These are phyloP conservation scores for Oreotrochilus melanogaster DNA, from an alignment of 2,113 vertebrate species.

Conservation along the genomic window DNA sequence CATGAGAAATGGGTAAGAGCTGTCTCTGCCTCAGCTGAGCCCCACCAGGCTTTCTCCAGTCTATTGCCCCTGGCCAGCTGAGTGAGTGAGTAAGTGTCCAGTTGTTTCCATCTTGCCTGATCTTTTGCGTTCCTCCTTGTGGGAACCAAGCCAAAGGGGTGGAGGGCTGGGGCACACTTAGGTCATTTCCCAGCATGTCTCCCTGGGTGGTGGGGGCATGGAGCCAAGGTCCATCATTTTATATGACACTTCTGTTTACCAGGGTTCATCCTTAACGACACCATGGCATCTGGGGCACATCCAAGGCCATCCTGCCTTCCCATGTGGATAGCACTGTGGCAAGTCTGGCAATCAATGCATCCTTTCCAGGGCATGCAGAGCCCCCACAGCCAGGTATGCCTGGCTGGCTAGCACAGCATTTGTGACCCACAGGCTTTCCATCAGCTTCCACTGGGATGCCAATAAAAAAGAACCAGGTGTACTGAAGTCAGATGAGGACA, in stretches of 20 bases:
- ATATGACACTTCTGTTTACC: background rate
- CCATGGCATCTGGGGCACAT: background rate
- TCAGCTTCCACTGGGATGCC: background rate
- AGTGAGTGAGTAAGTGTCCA: background rate
- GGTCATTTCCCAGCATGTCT: background rate
- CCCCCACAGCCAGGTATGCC: background rate
- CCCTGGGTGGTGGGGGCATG: background rate
- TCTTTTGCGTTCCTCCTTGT: background rate
- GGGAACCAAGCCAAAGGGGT: background rate
- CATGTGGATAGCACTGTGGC: accelerated
- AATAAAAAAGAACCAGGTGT: background rate
- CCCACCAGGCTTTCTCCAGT: background rate
- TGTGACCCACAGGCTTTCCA: background rate
- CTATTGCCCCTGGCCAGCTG: background rate
- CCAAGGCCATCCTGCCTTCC: background rate
- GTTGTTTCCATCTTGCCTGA: constrained; percentile 7
- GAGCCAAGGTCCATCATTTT: background rate
- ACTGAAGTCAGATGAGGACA: background rate
- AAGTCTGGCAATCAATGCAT: background rate
- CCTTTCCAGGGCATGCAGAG: background rate
- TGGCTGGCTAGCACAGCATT: background rate
- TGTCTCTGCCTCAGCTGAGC: background rate
- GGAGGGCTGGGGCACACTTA: constrained; percentile 10
- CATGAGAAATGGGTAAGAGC: background rate
- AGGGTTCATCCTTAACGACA: background rate